Base-by-base conservation (phyloP, 2,113 vertebrate species). In the Gasterosteus aculeatus region DNA sequence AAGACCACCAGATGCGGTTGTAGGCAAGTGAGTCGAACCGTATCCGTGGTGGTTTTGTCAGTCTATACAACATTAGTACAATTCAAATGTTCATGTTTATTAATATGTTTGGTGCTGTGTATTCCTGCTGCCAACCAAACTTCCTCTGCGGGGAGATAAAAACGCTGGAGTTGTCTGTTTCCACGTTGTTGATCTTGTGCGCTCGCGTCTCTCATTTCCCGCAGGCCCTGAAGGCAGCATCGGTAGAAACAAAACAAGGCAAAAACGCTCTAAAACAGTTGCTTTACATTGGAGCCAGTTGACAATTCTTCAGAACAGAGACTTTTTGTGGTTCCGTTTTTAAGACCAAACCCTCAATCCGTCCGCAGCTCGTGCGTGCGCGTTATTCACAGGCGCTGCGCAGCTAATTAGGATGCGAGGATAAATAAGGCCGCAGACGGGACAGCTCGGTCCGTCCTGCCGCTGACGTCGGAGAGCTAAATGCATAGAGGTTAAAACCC, bases 351-450 rank as follows among this genome's bases (percentile, higher is more conserved):
- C 33, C 44, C 12, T 3, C 0, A 19, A 16, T 44, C 29, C 49
- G 15, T 59, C 14, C 47, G 14, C n/a, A 9, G 12, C 19, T 22
- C 54, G 54, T 57, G 18, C 42, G 22, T 10, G 53, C 61, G 75
- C 60, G n/a, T 72, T 42, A 75, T 64, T 77, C 49, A 75, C 4
- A 68, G 54, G 33, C 69, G 67, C 73, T 70, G 84, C 84, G 10
- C 6, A 80, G 73, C 81, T 76, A 10, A 82, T 87, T 75, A 57
- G 73, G 76, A 76, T 77, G 54, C 78, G 42, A 38, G 68, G 75
- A 82, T 84, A 87, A 80, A 83, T 80, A 75, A 85, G 86, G 83
- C 88, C 87, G 72, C 77, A 68, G 69, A 72, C 77, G 62, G 79
- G 53, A 86, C 83, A 68, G 76, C 76, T 70, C 67, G 44, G 69